Evolutionary conservation across 2,797 vertebrate species (phyloP).

Genomic region (Phrynocephalus guinanensis): DNA sequence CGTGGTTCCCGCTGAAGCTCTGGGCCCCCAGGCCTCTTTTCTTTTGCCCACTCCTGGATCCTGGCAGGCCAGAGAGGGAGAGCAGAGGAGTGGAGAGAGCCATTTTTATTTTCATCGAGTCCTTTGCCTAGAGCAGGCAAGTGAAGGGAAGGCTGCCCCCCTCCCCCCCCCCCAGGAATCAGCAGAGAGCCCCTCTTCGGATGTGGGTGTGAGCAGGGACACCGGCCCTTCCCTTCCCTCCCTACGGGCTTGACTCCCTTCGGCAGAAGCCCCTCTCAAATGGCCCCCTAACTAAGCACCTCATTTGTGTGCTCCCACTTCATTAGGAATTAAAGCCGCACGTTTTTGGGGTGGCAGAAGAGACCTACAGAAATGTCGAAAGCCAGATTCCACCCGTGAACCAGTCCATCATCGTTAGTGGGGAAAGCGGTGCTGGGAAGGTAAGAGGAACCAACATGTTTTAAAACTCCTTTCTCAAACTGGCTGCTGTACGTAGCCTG

Average conservation of each 20-base stretch:
- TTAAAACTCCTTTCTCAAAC: neutral
- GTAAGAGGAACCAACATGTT: conserved; percentile 72
- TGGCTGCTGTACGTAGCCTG: neutral
- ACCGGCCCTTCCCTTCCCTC: neutral
- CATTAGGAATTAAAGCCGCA: conserved; percentile 89
- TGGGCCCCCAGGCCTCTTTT: too few species aligned
- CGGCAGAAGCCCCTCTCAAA: neutral
- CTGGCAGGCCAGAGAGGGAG: too few species aligned
- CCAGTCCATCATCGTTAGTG: conserved; percentile 96
- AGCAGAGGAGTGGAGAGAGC: too few species aligned
- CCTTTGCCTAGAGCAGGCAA: too few species aligned
- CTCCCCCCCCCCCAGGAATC: too few species aligned
- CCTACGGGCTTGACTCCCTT: too few species aligned
- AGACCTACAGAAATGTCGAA: conserved; percentile 92
- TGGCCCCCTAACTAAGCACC: neutral
- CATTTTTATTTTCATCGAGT: too few species aligned
- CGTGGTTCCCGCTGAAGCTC: too few species aligned
- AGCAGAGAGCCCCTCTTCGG: too few species aligned
- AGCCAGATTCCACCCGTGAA: conserved; percentile 87
- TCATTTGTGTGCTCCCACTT: conserved; percentile 15
- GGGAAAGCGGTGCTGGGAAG: conserved; percentile 98
- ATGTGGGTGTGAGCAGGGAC: too few species aligned
- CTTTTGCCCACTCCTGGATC: too few species aligned
- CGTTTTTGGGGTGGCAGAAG: conserved; percentile 93
- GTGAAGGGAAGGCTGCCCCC: too few species aligned